These are phyloP conservation scores for Gadus macrocephalus DNA, from an alignment of 2,113 vertebrate genomes.

Conservation along the genomic window DNA sequence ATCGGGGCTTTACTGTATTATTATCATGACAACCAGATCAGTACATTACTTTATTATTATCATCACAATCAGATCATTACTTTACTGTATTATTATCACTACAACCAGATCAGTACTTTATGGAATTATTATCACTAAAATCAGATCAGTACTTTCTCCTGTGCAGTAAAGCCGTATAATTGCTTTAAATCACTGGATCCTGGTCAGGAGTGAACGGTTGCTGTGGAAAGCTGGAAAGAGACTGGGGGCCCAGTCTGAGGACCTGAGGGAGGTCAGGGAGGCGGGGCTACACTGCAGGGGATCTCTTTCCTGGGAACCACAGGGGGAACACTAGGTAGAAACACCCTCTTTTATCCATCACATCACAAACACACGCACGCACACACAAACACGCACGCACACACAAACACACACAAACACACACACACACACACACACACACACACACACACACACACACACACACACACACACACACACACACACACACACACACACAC, in stretches of 20 bases:
- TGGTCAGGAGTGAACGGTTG: constrained; percentile 20
- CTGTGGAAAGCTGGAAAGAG: constrained; percentile 18
- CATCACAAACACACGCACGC: neutral
- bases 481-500: neutral
- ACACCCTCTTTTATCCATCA: neutral
- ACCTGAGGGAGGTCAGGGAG: constrained; percentile 30
- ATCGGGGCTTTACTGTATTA: too few relatives aligned
- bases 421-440: neutral
- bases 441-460: constrained; percentile 1
- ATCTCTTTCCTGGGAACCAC: constrained; percentile 49
- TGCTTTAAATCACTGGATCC: constrained; percentile 31
- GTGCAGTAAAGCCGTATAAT: neutral
- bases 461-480: constrained; percentile 6
- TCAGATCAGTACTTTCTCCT: constrained; percentile 5
- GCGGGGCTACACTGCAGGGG: constrained; percentile 36
- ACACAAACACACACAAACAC: neutral
- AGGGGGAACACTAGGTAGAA: constrained; percentile 1
- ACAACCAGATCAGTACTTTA: too few relatives aligned
- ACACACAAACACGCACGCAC: neutral
- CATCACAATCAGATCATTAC: too few relatives aligned
- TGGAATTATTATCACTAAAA: too few relatives aligned
- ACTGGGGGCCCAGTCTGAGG: constrained; percentile 21
- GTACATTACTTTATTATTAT: too few relatives aligned
- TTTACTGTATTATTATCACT: too few relatives aligned
- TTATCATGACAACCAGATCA: too few relatives aligned